Conservation (phyloP, 2,888 invertebrate species). For the Thymelicus sylvestris region DNA sequence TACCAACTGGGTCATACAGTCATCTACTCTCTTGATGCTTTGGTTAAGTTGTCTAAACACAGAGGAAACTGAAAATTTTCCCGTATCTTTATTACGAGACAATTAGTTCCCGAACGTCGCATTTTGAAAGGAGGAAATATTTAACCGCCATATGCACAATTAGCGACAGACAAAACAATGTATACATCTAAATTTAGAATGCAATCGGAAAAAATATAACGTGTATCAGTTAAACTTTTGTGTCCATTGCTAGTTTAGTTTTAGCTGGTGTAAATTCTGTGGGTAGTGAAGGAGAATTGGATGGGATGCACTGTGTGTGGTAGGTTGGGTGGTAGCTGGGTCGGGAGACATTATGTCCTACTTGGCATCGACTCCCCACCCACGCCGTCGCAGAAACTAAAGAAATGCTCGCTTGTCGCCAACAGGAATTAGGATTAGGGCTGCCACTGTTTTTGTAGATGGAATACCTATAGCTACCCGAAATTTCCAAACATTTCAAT, state of each 20-base stretch:
- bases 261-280: not conserved
- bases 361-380: conserved; percentile 69
- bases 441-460: not conserved
- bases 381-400: conserved; percentile 69
- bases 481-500: no score
- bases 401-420: conserved; percentile 55
- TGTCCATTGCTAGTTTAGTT: conserved; percentile 37
- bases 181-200: conserved; percentile 63
- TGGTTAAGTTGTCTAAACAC: not conserved
- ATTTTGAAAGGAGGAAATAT: conserved; percentile 75
- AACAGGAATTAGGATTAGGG: conserved; percentile 40
- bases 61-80: conserved; percentile 38
- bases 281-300: conserved; percentile 31
- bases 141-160: conserved; percentile 72
- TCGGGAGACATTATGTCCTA: conserved; percentile 74
- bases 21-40: not conserved
- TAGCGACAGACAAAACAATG: conserved; percentile 76
- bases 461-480: not conserved
- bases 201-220: conserved; percentile 54
- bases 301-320: conserved; percentile 42
- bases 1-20: no score
- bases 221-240: conserved; percentile 30
- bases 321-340: conserved; percentile 48
- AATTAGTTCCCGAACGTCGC: conserved; percentile 62
- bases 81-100: conserved; percentile 60